Conservation (phyloP, 1,140 invertebrate genomes). For the Drosophila athabasca region DNA sequence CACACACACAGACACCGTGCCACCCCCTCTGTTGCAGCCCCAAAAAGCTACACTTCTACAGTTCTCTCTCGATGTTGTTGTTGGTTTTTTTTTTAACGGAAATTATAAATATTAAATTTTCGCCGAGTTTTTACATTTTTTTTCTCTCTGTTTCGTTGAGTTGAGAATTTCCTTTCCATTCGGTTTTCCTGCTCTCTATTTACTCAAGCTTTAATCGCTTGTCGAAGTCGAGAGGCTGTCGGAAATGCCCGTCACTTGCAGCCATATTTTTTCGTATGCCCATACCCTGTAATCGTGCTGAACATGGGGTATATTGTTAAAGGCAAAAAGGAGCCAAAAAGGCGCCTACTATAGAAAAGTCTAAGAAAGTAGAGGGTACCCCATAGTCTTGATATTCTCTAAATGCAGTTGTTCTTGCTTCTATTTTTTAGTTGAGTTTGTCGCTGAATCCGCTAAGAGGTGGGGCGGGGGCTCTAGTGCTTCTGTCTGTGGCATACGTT, state of each 20-base stretch:
- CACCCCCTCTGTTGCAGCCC: slow-evolving; percentile 4
- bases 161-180: slow-evolving; percentile 56
- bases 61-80: not conserved
- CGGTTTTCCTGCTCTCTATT: slow-evolving; percentile 22
- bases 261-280: slow-evolving; percentile 18
- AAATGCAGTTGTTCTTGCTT: not conserved
- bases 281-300: not conserved
- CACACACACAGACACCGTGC: no score
- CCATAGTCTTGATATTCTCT: no score
- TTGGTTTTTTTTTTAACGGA: slow-evolving; percentile 52
- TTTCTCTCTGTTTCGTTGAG: not conserved
- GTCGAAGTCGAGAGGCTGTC: slow-evolving; percentile 50
- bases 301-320: not conserved
- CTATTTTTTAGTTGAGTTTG: slow-evolving; percentile 15
- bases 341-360: not conserved
- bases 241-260: slow-evolving; percentile 73
- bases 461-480: slow-evolving; percentile 49
- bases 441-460: slow-evolving; percentile 11
- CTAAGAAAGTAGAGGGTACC: no score
- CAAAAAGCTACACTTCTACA: slow-evolving; percentile 2
- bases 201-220: slow-evolving; percentile 50
- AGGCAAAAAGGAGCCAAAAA: no score
- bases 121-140: slow-evolving; percentile 14
- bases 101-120: slow-evolving; percentile 68
- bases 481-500: slow-evolving; percentile 38